phyloP scores from a whole-genome alignment of 2,113 vertebrate species.

The Gallinago paraguaiae region DNA sequence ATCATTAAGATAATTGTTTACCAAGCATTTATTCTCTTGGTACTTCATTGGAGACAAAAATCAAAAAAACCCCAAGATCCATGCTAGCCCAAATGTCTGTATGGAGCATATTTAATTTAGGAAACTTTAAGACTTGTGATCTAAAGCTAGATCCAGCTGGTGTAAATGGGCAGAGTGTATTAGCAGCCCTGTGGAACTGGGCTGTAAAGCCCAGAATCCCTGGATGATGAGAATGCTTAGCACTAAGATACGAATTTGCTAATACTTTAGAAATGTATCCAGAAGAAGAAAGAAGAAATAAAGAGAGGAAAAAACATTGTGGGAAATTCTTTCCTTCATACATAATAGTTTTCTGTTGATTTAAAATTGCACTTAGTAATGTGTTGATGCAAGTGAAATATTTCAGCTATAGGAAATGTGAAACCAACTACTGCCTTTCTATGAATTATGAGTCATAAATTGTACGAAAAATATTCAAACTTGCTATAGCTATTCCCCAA shows the following conservation, averaged over 20 bases:
- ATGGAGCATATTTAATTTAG: not conserved
- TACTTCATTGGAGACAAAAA: not conserved
- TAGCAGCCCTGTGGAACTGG: not conserved
- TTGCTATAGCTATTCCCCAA: slow-evolving; percentile 15
- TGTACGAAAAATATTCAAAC: not conserved
- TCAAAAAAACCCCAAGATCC: not conserved
- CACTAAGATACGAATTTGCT: not conserved
- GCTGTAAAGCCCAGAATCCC: not conserved
- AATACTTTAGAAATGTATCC: slow-evolving; percentile 54
- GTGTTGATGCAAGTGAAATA: slow-evolving; percentile 37
- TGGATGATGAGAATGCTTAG: slow-evolving; percentile 15
- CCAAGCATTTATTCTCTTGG: not conserved
- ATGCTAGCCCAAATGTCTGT: not conserved
- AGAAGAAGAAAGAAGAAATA: not conserved
- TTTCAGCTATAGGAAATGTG: slow-evolving; percentile 37
- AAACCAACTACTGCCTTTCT: slow-evolving; percentile 45
- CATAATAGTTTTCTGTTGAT: slow-evolving; percentile 65
- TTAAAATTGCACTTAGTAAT: slow-evolving; percentile 52
- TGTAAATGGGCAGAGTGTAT: not conserved
- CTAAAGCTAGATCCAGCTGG: not conserved
- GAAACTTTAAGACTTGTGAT: not conserved
- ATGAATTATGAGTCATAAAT: slow-evolving; percentile 53
- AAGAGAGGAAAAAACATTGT: not conserved
- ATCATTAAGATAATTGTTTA: not conserved
- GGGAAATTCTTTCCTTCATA: slow-evolving; percentile 71